phyloP scores from a whole-genome alignment of 2,888 invertebrate species.

The Stenoptilia bipunctidactyla region DNA sequence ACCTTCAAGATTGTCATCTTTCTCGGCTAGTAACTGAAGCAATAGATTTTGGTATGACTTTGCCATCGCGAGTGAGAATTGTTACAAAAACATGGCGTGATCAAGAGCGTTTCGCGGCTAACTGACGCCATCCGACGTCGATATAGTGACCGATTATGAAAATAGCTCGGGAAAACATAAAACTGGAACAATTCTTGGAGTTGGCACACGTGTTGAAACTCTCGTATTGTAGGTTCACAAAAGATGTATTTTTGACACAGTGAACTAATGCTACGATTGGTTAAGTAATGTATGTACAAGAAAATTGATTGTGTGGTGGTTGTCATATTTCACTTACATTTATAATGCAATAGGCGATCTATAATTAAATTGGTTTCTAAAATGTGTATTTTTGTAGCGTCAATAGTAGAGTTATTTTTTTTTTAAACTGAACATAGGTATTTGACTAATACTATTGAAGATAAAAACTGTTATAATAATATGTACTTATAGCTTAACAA shows the following conservation, averaged over 20 bases:
- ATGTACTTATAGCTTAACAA: too few relatives aligned
- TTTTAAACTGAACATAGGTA: too few relatives aligned
- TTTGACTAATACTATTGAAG: too few relatives aligned
- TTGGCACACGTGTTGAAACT: constrained; percentile 40
- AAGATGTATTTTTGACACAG: too few relatives aligned
- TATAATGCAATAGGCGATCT: too few relatives aligned
- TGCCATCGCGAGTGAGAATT: constrained; percentile 1
- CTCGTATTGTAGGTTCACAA: constrained; percentile 31
- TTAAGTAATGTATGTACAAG: too few relatives aligned
- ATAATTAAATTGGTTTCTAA: too few relatives aligned
- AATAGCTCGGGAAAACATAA: constrained; percentile 57
- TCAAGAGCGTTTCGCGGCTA: constrained; percentile 29
- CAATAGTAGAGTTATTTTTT: too few relatives aligned
- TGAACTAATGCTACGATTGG: constrained; percentile 20
- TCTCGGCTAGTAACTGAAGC: constrained; percentile 14
- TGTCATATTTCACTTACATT: too few relatives aligned
- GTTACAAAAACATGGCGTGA: constrained; percentile 22
- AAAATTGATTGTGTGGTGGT: too few relatives aligned
- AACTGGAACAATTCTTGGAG: constrained; percentile 37
- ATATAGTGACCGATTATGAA: constrained; percentile 50
- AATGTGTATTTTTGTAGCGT: too few relatives aligned
- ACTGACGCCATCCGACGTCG: constrained; percentile 32
- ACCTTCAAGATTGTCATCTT: constrained; percentile 17
- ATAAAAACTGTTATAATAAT: too few relatives aligned
- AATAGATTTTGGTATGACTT: constrained; percentile 6